Conservation (phyloP, 2,797 vertebrate genomes). For the Knipowitschia caucasica region DNA sequence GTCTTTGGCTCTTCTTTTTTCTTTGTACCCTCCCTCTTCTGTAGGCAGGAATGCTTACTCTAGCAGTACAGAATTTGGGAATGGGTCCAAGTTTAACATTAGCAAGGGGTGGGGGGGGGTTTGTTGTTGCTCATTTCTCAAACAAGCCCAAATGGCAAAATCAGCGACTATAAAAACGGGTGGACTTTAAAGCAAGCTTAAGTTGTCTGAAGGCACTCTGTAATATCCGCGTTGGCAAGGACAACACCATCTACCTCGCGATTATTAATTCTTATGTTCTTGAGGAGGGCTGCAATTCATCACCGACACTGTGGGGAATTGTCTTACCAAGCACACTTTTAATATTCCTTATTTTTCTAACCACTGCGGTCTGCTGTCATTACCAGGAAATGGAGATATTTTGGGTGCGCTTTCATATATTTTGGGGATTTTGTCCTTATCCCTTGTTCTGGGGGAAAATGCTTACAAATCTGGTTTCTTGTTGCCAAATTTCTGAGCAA, state of each 20-base stretch:
- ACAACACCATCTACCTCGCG: constrained; percentile 48
- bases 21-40: constrained; percentile 6
- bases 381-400: constrained; percentile 64
- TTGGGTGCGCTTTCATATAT: constrained; percentile 48
- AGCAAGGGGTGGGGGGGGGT: constrained; percentile 44
- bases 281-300: constrained; percentile 53
- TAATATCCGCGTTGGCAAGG: constrained; percentile 39
- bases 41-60: constrained; percentile 57
- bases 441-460: constrained; percentile 49
- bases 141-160: constrained; percentile 29
- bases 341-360: constrained; percentile 12
- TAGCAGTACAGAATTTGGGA: constrained; percentile 63
- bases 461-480: constrained; percentile 57
- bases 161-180: constrained; percentile 19
- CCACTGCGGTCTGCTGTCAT: constrained; percentile 40
- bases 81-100: constrained; percentile 66
- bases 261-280: constrained; percentile 56
- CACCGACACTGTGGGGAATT: constrained; percentile 37
- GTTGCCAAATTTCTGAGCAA: constrained; percentile 56
- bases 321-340: constrained; percentile 21
- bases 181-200: constrained; percentile 17
- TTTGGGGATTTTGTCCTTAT: constrained; percentile 59
- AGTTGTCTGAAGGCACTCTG: constrained; percentile 28
- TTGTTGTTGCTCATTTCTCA: constrained; percentile 24
- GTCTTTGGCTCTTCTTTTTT: constrained; percentile 29